phyloP scores from a whole-genome alignment of 2,113 vertebrate species.

The Dicerorhinus sumatrensis region DNA sequence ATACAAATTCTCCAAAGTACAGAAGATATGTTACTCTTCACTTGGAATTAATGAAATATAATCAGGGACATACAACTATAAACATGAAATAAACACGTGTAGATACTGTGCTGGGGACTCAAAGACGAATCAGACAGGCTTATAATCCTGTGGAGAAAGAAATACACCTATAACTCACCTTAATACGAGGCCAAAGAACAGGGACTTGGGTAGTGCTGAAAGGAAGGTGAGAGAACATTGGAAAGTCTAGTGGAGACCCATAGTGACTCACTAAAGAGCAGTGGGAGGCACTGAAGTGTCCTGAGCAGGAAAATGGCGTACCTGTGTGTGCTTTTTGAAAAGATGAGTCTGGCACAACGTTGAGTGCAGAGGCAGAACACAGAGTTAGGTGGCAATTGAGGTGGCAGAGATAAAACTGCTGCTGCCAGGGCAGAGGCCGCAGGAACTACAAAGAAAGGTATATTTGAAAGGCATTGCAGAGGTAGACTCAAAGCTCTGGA shows the following conservation, averaged over 20 bases:
- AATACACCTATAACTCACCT: conserved; percentile 12
- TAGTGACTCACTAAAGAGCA: background rate
- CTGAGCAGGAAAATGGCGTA: background rate
- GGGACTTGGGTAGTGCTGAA: background rate
- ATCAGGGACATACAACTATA: conserved; percentile 43
- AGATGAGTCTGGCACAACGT: background rate
- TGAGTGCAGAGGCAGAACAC: background rate
- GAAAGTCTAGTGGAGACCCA: background rate
- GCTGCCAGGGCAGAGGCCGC: background rate
- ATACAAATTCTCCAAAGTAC: conserved; percentile 28
- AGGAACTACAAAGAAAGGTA: background rate
- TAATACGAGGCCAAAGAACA: conserved; percentile 32
- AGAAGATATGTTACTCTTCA: conserved; percentile 1
- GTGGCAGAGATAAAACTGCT: background rate
- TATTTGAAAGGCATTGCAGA: background rate
- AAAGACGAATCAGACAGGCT: background rate
- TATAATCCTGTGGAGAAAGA: conserved; percentile 41
- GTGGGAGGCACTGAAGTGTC: background rate
- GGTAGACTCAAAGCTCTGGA: background rate
- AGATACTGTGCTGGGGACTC: background rate
- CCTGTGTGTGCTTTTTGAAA: background rate
- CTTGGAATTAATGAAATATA: conserved; percentile 54
- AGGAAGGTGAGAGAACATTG: background rate
- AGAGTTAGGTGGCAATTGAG: background rate
- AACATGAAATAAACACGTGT: conserved; percentile 50